Evolutionary conservation across 2,113 vertebrate genomes (phyloP), one percentile per base, ranked within the genome.

Genomic region (Pseudolaguvia tuberculata): DNA sequence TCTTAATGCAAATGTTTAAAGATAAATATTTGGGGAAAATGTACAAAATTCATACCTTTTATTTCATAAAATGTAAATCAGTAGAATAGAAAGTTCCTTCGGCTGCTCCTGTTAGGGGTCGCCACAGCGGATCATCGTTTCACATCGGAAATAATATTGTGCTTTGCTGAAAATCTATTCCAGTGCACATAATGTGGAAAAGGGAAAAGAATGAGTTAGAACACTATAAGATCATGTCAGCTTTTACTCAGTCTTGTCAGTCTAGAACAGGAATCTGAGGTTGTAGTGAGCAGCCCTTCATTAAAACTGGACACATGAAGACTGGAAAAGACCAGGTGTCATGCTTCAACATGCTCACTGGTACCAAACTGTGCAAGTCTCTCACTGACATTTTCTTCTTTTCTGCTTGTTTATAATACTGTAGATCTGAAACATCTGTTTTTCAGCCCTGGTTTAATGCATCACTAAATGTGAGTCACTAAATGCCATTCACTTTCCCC

Each of bases 391-490:
- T 23, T 29, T 17, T 51, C 42, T 47, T 1, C 47, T 11, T 42
- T 29, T 78, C 17, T 13, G 45, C 5, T 56, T 47, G n/a, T 47
- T 35, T 5, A 21, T 18, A 61, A 20, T 31, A 39, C 25, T 21
- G 4, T 72, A 42, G 74, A 5, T 62, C 21, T 12, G 4, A 39
- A 35, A 12, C 9, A 6, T 62, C 35, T 48, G 67, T 77, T 83
- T 80, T 87, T 80, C 58, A 52, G 5, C 45, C 53, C 14, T 50
- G 21, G 4, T 48, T 29, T 72, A 27, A 59, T 59, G 21, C 25
- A 29, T 5, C 11, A 48, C 17, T 48, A 12, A 10, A 35, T 69
- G 29, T 72, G 55, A 48, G 6, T 73, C 57, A 50, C 35, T 45
- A 62, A 59, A 59, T 73, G 25, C 45, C n/a, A 21, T 73, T 29